Evolutionary conservation across 1,140 invertebrate genomes (phyloP).

Genomic region (Leptopilina boulardi): DNA sequence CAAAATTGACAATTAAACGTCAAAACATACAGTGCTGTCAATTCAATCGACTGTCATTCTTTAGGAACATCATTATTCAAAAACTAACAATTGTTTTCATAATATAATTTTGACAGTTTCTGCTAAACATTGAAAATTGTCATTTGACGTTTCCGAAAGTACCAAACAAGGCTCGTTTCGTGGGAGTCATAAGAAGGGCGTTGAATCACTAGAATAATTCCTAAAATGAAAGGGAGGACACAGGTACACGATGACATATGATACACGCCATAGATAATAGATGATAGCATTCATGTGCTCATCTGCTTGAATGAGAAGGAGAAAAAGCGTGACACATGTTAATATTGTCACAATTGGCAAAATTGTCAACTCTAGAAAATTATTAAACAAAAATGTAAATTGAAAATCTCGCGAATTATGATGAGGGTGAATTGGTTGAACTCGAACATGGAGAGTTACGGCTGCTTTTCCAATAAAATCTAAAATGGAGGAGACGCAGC

Average conservation of each 20-base stretch:
- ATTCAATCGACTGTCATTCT: background rate
- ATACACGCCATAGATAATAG: slow-evolving; percentile 28
- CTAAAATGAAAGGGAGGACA: slow-evolving; percentile 13
- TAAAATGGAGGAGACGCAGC: slow-evolving; percentile 29
- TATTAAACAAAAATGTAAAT: background rate
- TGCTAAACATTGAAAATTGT: slow-evolving; percentile 1
- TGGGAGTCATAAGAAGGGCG: slow-evolving; percentile 5
- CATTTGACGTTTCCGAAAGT: background rate
- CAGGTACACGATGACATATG: slow-evolving; percentile 21
- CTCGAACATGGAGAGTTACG: background rate
- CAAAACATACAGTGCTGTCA: background rate
- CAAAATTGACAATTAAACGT: background rate
- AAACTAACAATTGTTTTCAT: background rate
- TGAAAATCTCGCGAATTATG: background rate
- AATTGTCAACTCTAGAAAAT: slow-evolving; percentile 1
- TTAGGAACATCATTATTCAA: background rate
- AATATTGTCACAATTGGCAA: background rate
- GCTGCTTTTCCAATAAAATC: slow-evolving; percentile 26
- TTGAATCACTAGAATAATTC: slow-evolving; percentile 22
- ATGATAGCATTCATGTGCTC: slow-evolving; percentile 37
- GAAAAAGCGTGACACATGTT: slow-evolving; percentile 12
- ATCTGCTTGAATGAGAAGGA: slow-evolving; percentile 30
- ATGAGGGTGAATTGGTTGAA: background rate
- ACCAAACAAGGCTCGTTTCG: slow-evolving; percentile 2
- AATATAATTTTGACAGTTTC: background rate